Base-by-base conservation (phyloP, 2,888 invertebrate genomes). In the Thera britannica region DNA sequence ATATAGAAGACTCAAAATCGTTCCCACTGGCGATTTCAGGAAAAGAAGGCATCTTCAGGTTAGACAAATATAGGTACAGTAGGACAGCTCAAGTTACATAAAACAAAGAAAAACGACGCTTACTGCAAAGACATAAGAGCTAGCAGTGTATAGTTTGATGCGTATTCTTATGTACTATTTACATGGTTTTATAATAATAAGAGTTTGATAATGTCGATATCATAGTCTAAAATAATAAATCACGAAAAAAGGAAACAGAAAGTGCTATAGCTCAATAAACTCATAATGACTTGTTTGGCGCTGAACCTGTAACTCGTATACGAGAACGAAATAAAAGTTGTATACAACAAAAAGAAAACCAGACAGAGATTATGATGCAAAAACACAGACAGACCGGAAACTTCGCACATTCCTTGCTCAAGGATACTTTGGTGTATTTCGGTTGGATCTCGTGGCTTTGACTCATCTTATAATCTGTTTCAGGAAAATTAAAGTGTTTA, bases 331-430 rank as follows among this genome's bases (percentile, higher is more conserved):
- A 67, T 65, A 54, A 62, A 57, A 64, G 58, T 56, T 60, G 60
- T 52, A 64, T 60, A 59, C 60, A 55, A 72, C 60, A 67, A 65
- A 67, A 69, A 63, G 68, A 70, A 72, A 67, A 23, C 64, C 67
- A 68, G 68, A 66, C 67, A 52, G 49, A 67, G 64, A 71, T 56
- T 41, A 57, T 66, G 67, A 68, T 64, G 65, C 69, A 71, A 74
- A 72, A 73, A 75, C 68, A 68, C 60, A 68, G 71, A 67, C 73
- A 72, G 72, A 78, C 75, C 78, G 79, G 80, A 80, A 80, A 73
- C 66, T 41, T 66, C 65, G 62, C 67, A 70, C 82, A 85, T 84
- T 82, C 81, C 79, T 60, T 23, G 55, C 65, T 51, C 48, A 44
- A 58, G 68, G 61, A 58, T 79, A 73, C 70, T 73, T 35, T 41